Evolutionary conservation across 2,113 vertebrate species (phyloP), one percentile per base, ranked within the genome.

Genomic region (Plestiodon gilberti): DNA sequence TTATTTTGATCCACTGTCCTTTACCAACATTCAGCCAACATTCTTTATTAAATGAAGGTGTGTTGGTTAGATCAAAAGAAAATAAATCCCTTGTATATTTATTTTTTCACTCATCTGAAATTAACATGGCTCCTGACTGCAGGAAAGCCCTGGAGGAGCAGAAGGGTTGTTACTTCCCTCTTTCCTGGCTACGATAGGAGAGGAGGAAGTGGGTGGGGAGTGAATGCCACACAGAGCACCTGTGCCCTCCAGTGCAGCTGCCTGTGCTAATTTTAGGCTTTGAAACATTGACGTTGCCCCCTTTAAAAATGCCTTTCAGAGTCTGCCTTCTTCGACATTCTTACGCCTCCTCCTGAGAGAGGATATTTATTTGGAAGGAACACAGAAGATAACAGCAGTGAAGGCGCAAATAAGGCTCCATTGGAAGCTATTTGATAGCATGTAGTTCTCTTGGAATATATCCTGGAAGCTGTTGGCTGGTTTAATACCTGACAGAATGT

Each of bases 201-300:
- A 40, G 57, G 57, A 62, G 59, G 76, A 74, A 73, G 55, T 71
- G 86, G 80, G 52, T 30, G 28, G 77, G 55, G 77, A 67, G 38
- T 1, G 15, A 30, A 33, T 30, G 6, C 59, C 14, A 18, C 35
- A 9, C 48, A n/a, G 64, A 33, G 30, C 88, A 90, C 92, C 90
- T 91, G 92, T 43, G 38, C 30, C 80, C 76, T 84, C 77, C 11
- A 74, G 40, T 70, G 20, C 87, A 92, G 84, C 82, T 86, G 88
- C 78, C 59, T 18, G 76, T 15, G 59, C 52, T 82, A 89, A 89
- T 82, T 89, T 90, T 75, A 85, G 87, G 76, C 82, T 43, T 81
- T 30, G 33, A 73, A 85, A 7, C 78, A 22, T 84, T 84, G 87
- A 88, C 87, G 73, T 79, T 74, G 82, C 8, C 76, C 76, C 87